Evolutionary conservation across 92 coral and sea anemone species (phyloP), one percentile per base, ranked within the genome.

Genomic region (Umimayanthus kanabou): DNA sequence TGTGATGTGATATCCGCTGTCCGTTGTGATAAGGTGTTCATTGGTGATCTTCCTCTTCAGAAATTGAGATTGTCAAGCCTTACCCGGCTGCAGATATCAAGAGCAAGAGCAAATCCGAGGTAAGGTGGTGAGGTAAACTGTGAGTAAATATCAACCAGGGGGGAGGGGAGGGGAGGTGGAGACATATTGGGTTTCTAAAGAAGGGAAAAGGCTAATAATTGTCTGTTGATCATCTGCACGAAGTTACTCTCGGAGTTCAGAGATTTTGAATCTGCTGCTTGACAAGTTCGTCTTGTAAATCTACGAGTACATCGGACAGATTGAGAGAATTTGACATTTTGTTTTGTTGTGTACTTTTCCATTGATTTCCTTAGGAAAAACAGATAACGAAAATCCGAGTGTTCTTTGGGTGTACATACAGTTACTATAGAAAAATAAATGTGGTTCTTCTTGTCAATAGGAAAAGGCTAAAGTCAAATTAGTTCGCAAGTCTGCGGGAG

Each of bases 401-500:
- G 67, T 61, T 61, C 3, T 20, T 61, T 61, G 4, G 14, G 69
- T 18, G 69, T 16, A 15, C 2, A n/a, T n/a, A n/a, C n/a, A n/a
- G n/a, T 57, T 61, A 23, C 22, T 61, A 61, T 23, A 61, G n/a
- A 3, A 23, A 61, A 61, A 61, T 61, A 15, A 15, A 39, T 16
- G 2, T 18, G 18, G 25, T 75, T 37, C n/a, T 16, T 20, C 14
- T 37, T 75, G 0, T 75, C 29, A 75, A 75, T 50, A 75, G 79
- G 79, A 75, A 33, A 75, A 75, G 73, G 20, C 74, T 13, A 81
- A 81, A 81, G 85, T 81, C 25, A 81, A 81, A 25, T 40, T 81
- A 65, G 55, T 81, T 81, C 85, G 85, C 47, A 81, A 81, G 53
- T 39, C 85, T 65, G 85, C 55, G 9, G 85, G 76, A 39, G 85